A percentile compares a stretch with the other conserved stretches of the same genome.
These are phyloP conservation scores for Aurelia sp. DNA, from an alignment of 30 jellyfish, hydroid and myxozoan species.

Conservation along the genomic window DNA sequence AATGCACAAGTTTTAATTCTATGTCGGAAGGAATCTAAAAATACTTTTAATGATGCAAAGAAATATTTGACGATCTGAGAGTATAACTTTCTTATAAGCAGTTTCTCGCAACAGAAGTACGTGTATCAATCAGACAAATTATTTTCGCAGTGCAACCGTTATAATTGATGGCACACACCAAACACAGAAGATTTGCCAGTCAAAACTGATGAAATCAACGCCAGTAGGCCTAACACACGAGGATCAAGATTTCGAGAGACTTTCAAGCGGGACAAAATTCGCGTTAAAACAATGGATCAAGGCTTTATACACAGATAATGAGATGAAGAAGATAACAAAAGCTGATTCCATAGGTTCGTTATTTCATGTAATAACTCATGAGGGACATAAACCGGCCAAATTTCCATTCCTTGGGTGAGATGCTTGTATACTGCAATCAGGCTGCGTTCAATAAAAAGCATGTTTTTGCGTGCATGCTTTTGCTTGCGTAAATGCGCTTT, in stretches of 20 bases:
- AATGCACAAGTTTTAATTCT: no score
- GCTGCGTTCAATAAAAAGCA: no score
- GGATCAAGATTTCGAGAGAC: constrained; percentile 58
- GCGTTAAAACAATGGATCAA: constrained; percentile 59
- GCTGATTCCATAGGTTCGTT: constrained; percentile 69
- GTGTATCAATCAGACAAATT: background rate
- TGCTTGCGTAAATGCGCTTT: no score
- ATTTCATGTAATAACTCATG: constrained; percentile 71
- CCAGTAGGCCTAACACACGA: constrained; percentile 40
- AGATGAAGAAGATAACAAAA: constrained; percentile 1
- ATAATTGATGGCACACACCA: constrained; percentile 34
- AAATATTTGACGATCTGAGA: no score
- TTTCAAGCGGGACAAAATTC: constrained; percentile 67
- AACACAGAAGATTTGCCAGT: constrained; percentile 40
- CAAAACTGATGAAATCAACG: constrained; percentile 64
- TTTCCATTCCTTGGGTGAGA: constrained; percentile 59
- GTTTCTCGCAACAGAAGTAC: no score
- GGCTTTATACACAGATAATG: constrained; percentile 26
- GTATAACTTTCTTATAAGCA: no score
- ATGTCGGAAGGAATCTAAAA: no score
- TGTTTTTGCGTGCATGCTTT: no score
- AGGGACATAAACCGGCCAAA: constrained; percentile 70
- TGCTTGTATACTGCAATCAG: no score
- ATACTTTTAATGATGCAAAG: no score
- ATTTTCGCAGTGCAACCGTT: constrained; percentile 58